These are phyloP conservation scores for Syrrhaptes paradoxus DNA, from an alignment of 2,113 vertebrate species.

Conservation along the genomic window DNA sequence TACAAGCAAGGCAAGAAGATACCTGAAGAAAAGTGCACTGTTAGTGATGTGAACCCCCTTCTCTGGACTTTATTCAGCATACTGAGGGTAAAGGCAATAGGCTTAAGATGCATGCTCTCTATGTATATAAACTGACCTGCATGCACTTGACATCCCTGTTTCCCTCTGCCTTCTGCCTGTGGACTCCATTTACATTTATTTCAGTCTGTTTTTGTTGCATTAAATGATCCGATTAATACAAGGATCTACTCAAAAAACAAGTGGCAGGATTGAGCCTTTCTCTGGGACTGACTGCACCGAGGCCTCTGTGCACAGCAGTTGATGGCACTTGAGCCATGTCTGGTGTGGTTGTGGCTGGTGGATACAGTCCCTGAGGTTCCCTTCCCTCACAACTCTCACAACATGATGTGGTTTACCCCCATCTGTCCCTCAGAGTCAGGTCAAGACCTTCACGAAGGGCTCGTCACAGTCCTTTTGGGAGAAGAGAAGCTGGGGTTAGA, in stretches of 20 bases:
- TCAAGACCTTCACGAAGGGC: neutral
- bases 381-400: neutral
- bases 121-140: neutral
- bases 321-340: neutral
- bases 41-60: neutral
- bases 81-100: neutral
- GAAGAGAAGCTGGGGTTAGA: neutral
- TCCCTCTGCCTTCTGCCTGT: neutral
- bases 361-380: neutral
- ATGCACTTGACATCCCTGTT: neutral
- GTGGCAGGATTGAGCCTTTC: neutral
- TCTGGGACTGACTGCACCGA: neutral
- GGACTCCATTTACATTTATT: neutral
- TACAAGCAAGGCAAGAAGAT: neutral
- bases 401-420: rapidly evolving
- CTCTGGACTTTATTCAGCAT: neutral
- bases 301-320: neutral
- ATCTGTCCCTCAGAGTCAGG: neutral
- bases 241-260: neutral
- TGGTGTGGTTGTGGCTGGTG: neutral
- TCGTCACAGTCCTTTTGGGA: rapidly evolving
- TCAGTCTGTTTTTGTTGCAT: neutral
- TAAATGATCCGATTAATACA: neutral
- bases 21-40: neutral
- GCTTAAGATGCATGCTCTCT: neutral